Percentiles rank a stretch among this genome's conserved stretches.
These are phyloP conservation scores for zebrafish (Danio rerio) DNA, from an alignment of 2,113 vertebrate species.

Conservation along the genomic window DNA sequence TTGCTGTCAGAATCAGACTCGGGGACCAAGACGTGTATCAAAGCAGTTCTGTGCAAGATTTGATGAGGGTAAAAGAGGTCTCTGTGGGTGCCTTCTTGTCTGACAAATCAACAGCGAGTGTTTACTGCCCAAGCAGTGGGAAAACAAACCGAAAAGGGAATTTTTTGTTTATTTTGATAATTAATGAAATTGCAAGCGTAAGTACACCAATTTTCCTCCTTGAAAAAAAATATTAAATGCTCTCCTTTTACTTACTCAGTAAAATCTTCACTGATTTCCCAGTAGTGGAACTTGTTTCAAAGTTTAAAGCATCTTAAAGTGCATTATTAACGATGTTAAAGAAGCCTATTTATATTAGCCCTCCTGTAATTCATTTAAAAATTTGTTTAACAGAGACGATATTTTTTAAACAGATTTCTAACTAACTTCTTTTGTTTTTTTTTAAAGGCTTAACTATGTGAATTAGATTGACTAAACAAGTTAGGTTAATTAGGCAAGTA, in stretches of 20 bases:
- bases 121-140: conserved; percentile 61
- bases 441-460: no score
- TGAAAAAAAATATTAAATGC: neutral
- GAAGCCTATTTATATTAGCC: no score
- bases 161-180: conserved; percentile 70
- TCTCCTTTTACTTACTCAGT: conserved; percentile 30
- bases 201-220: conserved; percentile 57
- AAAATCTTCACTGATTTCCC: conserved; percentile 26
- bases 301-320: neutral
- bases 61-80: conserved; percentile 70
- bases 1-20: conserved; percentile 35
- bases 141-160: conserved; percentile 67
- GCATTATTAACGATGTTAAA: neutral
- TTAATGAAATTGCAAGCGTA: conserved; percentile 71
- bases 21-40: conserved; percentile 58
- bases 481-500: no score
- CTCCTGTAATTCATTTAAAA: no score
- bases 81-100: conserved; percentile 66
- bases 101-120: conserved; percentile 63
- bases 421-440: no score
- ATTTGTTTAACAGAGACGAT: no score
- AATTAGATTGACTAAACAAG: no score
- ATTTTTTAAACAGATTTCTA: no score
- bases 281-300: neutral
- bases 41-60: conserved; percentile 62